Conservation (phyloP, 2,113 vertebrate species). For the Pluvialis apricaria region DNA sequence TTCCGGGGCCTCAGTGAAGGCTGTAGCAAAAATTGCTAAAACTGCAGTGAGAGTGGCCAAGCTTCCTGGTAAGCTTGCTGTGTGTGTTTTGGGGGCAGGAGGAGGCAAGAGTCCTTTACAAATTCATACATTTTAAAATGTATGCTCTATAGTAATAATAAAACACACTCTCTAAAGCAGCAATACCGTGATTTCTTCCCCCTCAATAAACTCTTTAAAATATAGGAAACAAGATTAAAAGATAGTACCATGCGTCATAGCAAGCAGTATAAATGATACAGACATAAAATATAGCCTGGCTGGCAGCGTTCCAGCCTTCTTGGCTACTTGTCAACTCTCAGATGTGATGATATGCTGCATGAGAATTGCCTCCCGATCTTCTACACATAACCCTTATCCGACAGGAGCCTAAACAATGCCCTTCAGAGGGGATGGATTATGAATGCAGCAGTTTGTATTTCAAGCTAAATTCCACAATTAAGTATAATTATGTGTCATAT, state of each 20-base stretch:
- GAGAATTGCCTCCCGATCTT: not conserved
- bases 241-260: not conserved
- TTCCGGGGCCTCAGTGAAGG: not conserved
- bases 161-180: not conserved
- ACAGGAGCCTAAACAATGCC: not conserved
- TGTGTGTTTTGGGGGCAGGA: not conserved
- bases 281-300: not conserved
- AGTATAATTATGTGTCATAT: not conserved
- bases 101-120: not conserved
- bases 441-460: not conserved
- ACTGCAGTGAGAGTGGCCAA: not conserved
- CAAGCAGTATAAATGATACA: not conserved
- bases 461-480: slow-evolving; percentile 21
- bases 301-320: not conserved
- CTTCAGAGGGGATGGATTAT: not conserved
- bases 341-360: not conserved
- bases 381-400: not conserved
- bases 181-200: not conserved
- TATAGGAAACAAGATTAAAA: not conserved
- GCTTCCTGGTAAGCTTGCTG: not conserved
- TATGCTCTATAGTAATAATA: not conserved
- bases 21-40: not conserved
- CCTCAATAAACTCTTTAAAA: not conserved
- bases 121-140: not conserved
- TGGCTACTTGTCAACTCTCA: not conserved